Conservation (phyloP, 2,888 invertebrate species). For the Ptychoptera albimana region DNA sequence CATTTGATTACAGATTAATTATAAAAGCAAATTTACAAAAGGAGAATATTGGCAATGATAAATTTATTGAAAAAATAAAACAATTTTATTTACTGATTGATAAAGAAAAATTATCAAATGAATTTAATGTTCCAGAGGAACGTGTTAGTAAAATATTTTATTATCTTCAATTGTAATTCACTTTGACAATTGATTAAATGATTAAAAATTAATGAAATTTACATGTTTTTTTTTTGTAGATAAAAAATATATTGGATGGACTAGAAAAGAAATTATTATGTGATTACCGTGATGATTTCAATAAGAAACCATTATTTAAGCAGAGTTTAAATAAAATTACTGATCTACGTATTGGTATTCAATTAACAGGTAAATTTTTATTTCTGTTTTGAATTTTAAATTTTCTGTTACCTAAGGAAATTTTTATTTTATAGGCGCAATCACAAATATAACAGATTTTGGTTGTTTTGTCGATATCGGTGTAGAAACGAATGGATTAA, state of each 20-base stretch:
- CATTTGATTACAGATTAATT: constrained; percentile 22
- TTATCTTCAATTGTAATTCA: background rate
- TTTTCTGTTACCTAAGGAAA: constrained; percentile 8
- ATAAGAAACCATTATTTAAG: constrained; percentile 57
- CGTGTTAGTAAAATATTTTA: constrained; percentile 35
- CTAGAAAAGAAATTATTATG: constrained; percentile 39
- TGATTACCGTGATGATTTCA: constrained; percentile 54
- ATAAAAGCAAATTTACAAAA: constrained; percentile 23
- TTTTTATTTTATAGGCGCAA: constrained; percentile 41
- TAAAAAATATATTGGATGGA: constrained; percentile 40
- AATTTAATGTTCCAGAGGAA: constrained; percentile 42
- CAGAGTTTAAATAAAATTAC: constrained; percentile 49
- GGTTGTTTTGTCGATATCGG: constrained; percentile 86
- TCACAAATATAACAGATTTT: constrained; percentile 75
- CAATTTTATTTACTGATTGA: constrained; percentile 13
- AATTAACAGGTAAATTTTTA: constrained; percentile 39
- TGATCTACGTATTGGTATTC: constrained; percentile 43
- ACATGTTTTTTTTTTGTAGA: constrained; percentile 15
- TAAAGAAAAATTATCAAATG: constrained; percentile 30
- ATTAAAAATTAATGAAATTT: background rate
- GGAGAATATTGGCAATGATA: constrained; percentile 26
- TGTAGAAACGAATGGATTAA: constrained; percentile 50
- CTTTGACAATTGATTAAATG: background rate
- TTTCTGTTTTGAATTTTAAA: too few species aligned
- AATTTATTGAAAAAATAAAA: constrained; percentile 28